Percentiles rank a stretch among this genome's conserved stretches.
Evolutionary conservation across 2,113 vertebrate genomes (phyloP).

Genomic region (Notothenia coriiceps): DNA sequence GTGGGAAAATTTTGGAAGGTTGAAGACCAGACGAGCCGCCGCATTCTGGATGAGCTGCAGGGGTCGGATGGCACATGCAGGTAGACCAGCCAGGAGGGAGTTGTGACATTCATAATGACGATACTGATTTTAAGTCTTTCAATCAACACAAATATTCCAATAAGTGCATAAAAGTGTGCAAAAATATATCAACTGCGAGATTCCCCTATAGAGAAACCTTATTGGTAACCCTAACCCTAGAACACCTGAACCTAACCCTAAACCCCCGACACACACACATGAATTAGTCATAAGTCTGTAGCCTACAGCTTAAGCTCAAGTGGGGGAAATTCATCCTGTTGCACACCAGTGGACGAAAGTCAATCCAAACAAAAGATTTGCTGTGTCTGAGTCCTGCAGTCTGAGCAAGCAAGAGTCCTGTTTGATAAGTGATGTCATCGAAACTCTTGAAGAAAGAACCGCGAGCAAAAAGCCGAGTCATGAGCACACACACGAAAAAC

Average conservation of each 20-base stretch:
- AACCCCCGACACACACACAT: constrained; percentile 11
- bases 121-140: too few species aligned
- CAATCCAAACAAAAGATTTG: constrained; percentile 52
- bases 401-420: constrained; percentile 56
- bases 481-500: background rate
- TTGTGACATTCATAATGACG: too few species aligned
- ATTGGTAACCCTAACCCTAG: background rate
- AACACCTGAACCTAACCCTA: too few species aligned
- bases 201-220: too few species aligned
- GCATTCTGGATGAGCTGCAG: too few species aligned
- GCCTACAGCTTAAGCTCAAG: constrained; percentile 22
- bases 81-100: too few species aligned
- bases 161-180: background rate
- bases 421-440: constrained; percentile 76
- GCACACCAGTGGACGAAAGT: constrained; percentile 27
- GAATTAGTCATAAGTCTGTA: constrained; percentile 7
- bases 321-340: constrained; percentile 38
- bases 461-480: constrained; percentile 57
- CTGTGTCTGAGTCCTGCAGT: constrained; percentile 44
- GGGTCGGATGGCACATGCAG: too few species aligned
- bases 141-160: background rate
- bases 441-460: constrained; percentile 61
- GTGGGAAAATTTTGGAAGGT: too few species aligned
- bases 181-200: background rate
- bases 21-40: too few species aligned